Percentiles rank a stretch among this genome's conserved stretches.
phyloP scores from a whole-genome alignment of 2,797 vertebrate species.

The Chromis chromis region DNA sequence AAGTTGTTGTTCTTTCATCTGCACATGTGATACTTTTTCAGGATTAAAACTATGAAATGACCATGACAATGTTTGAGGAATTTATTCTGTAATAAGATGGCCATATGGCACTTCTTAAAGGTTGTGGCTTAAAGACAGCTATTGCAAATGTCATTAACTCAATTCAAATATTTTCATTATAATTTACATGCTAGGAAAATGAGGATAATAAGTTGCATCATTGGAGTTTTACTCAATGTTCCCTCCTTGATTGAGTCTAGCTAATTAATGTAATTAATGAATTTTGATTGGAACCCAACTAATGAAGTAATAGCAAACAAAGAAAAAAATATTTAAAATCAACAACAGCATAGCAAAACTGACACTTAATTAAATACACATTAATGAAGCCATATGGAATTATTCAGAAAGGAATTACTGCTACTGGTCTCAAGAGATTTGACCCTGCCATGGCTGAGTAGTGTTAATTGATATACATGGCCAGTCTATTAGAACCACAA shows the following conservation, averaged over 20 bases:
- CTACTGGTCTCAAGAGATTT: conserved; percentile 69
- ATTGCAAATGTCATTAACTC: not conserved
- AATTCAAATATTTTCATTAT: not conserved
- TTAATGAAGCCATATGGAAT: conserved; percentile 65
- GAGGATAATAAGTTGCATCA: not conserved
- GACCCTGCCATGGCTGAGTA: conserved; percentile 72
- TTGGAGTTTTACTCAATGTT: not conserved
- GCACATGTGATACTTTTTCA: not conserved
- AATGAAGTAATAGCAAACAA: not conserved
- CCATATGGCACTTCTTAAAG: not conserved
- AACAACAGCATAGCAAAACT: conserved; percentile 14
- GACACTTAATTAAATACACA: conserved; percentile 51
- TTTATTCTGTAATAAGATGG: not conserved
- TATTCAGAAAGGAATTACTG: conserved; percentile 66
- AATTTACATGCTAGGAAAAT: not conserved
- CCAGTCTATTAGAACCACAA: conserved; percentile 93
- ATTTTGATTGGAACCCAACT: not conserved
- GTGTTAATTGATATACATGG: conserved; percentile 96
- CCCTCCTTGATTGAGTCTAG: not conserved
- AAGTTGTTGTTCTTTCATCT: conserved; percentile 23
- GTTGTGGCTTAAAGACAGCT: not conserved
- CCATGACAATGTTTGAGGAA: not conserved
- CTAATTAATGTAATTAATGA: not conserved
- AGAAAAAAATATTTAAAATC: not conserved
- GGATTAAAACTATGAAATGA: not conserved